Evolutionary conservation across 1,140 invertebrate genomes (phyloP), one percentile per base, ranked within the genome.

Genomic region (Leptinotarsa texana): DNA sequence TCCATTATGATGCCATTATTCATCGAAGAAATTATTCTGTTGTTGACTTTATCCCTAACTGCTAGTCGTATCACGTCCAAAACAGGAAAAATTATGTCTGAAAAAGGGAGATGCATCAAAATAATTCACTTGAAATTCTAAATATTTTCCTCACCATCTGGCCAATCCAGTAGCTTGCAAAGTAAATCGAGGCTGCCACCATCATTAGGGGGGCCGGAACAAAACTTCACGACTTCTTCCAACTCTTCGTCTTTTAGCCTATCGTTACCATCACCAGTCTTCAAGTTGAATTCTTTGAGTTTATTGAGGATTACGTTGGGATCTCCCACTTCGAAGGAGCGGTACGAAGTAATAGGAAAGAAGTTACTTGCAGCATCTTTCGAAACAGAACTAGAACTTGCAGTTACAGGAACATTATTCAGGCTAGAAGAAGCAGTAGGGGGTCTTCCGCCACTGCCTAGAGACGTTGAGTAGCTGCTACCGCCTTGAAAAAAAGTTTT

Each of bases 51-150:
- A 76, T 91, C 89, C 49, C 92, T 89, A 27, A 96, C 88, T 1
- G 92, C 92, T 79, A 97, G 87, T 72, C 96, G 89, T 3, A 94
- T 87, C 18, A 97, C 85, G 86, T 98, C 96, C 33, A 98, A 85
- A 11, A 92, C 93, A 1, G 96, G 96, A 85, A 97, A 97, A 1
- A 96, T 85, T 75, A 91, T 89, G 81, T 95, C 92, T 90, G 86
- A 76, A 89, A 88, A 57, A 42, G 24, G 57, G 61, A 69, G 42
- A 48, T 3, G 51, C 51, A 57, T 15, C 51, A 57, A 57, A 18
- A 6, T 57, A 57, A 18, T 57, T 57, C n/a, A 18, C 51, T 65
- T 22, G 2, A 48, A 69, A 69, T 48, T 27, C 17, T n/a, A 15
- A 27, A 47, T 21, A 67, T 51, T 22, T 49, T 22, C 63, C 33